Percentiles rank a stretch among this genome's conserved stretches.
Conservation (phyloP, 2,113 vertebrate genomes). For the Ornithorhynchus anatinus region DNA sequence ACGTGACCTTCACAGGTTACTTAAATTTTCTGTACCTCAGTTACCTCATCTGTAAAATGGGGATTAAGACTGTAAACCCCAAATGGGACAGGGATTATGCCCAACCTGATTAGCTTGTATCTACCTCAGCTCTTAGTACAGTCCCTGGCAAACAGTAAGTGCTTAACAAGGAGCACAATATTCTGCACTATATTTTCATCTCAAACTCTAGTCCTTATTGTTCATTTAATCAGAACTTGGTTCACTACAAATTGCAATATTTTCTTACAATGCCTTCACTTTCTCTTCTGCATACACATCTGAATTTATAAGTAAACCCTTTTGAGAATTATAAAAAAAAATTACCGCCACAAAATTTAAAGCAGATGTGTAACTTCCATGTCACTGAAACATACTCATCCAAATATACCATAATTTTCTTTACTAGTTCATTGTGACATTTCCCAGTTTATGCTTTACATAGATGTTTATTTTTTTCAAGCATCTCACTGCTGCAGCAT, state of each 20-base stretch:
- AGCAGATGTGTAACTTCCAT: neutral
- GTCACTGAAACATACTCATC: conserved; percentile 45
- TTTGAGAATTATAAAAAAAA: conserved; percentile 40
- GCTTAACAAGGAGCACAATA: too few relatives aligned
- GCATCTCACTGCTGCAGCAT: conserved; percentile 53
- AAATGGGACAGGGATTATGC: too few relatives aligned
- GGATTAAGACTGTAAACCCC: too few relatives aligned
- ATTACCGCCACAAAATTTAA: conserved; percentile 1
- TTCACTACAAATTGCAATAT: neutral
- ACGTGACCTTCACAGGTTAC: too few relatives aligned
- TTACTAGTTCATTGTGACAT: conserved; percentile 53
- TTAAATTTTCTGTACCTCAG: too few relatives aligned
- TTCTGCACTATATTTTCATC: too few relatives aligned
- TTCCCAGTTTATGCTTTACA: conserved; percentile 50
- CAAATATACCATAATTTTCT: conserved; percentile 35
- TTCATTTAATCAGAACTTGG: neutral
- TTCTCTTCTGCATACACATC: neutral
- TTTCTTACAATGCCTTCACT: neutral
- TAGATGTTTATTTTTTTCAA: conserved; percentile 64
- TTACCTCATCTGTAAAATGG: too few relatives aligned
- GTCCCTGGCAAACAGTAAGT: too few relatives aligned
- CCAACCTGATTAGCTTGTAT: too few relatives aligned
- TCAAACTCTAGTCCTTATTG: neutral
- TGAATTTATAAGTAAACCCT: conserved; percentile 50
- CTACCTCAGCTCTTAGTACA: too few relatives aligned